phyloP scores from a whole-genome alignment of 2,797 vertebrate species.

The Acestrorhynchus altus region DNA sequence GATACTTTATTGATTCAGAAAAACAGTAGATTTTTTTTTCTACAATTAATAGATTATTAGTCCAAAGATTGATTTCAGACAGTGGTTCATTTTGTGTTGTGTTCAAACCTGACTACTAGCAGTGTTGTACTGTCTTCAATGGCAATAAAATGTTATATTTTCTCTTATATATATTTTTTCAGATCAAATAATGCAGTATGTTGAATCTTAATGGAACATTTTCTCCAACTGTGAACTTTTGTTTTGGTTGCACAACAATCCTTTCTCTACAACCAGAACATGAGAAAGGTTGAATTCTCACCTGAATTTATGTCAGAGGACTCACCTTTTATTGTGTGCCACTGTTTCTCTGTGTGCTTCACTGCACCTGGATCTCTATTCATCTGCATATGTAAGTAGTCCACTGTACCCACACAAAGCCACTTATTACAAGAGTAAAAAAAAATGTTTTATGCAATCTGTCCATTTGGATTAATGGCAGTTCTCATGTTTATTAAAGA shows the following conservation, averaged over 20 bases:
- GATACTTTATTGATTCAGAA: too few species aligned
- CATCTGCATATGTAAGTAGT: slow-evolving; percentile 13
- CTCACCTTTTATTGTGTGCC: neutral
- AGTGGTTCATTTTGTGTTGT: too few species aligned
- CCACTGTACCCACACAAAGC: neutral
- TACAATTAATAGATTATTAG: too few species aligned
- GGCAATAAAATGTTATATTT: too few species aligned
- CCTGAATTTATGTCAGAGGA: too few species aligned
- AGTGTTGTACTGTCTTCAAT: too few species aligned
- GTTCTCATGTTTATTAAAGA: slow-evolving; percentile 10
- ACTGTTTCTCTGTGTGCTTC: neutral
- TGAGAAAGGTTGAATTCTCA: neutral
- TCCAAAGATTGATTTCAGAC: too few species aligned
- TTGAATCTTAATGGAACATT: too few species aligned
- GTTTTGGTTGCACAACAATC: neutral
- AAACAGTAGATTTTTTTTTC: too few species aligned
- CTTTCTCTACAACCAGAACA: neutral
- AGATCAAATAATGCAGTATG: too few species aligned
- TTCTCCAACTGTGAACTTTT: neutral
- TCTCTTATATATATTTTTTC: too few species aligned
- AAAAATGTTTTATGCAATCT: slow-evolving; percentile 23
- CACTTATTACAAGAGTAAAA: slow-evolving; percentile 3
- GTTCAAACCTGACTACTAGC: too few species aligned
- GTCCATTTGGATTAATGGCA: slow-evolving; percentile 14
- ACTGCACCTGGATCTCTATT: neutral